Evolutionary conservation across 1,140 invertebrate genomes (phyloP).

Genomic region (Aricia agestis): DNA sequence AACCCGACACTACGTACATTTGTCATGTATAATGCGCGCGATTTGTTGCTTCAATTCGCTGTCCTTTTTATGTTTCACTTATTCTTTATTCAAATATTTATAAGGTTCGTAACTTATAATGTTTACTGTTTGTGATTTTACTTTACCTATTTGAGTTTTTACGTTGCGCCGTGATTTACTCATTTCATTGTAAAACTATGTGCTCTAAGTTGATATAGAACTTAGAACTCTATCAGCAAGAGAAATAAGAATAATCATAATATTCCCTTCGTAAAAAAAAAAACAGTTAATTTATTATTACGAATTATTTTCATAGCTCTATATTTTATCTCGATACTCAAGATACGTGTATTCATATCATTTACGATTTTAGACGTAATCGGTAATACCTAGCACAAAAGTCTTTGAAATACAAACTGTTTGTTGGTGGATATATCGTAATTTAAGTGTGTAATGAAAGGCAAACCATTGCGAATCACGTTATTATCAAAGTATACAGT

Average conservation of each 20-base stretch:
- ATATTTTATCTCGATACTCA: not conserved
- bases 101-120: slow-evolving; percentile 50
- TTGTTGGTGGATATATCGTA: not conserved
- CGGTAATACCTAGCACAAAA: too few species aligned
- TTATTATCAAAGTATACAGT: slow-evolving; percentile 15
- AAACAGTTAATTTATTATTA: not conserved
- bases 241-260: too few species aligned
- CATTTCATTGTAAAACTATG: too few species aligned
- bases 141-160: not conserved
- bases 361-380: too few species aligned
- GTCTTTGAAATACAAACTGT: too few species aligned
- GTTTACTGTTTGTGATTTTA: slow-evolving; percentile 34
- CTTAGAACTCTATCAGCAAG: too few species aligned
- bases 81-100: slow-evolving; percentile 68
- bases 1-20: slow-evolving; percentile 71
- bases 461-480: slow-evolving; percentile 17
- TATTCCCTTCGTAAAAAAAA: not conserved
- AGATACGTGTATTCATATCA: too few species aligned
- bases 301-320: not conserved
- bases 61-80: slow-evolving; percentile 61
- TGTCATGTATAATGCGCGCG: slow-evolving; percentile 73
- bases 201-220: too few species aligned
- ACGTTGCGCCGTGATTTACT: too few species aligned
- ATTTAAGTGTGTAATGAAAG: slow-evolving; percentile 8
- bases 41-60: slow-evolving; percentile 67